These are phyloP conservation scores for Corythaeola cristata DNA, from an alignment of 2,113 vertebrate species.

Conservation along the genomic window DNA sequence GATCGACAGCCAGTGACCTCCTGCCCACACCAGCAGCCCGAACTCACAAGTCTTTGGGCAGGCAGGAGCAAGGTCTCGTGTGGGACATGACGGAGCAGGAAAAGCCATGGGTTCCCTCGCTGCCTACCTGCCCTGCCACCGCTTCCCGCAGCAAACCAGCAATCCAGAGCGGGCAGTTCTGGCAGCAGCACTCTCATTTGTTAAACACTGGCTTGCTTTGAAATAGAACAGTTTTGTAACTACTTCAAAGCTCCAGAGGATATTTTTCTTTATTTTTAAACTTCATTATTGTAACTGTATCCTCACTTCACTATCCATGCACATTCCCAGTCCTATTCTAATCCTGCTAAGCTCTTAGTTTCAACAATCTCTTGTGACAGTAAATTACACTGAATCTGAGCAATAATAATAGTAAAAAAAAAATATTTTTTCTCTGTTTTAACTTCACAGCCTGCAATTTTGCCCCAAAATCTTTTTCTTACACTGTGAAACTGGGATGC, in stretches of 20 bases:
- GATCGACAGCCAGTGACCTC: background rate
- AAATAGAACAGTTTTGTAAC: conserved; percentile 31
- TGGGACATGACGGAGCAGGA: background rate
- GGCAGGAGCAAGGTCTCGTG: background rate
- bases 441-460: background rate
- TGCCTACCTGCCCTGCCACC: background rate
- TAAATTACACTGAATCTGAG: background rate
- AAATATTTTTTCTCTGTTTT: background rate
- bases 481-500: background rate
- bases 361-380: background rate
- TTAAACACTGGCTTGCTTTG: background rate
- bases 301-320: background rate
- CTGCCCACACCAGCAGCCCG: background rate
- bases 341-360: conserved; percentile 10
- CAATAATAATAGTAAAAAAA: background rate
- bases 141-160: background rate
- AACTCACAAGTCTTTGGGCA: background rate
- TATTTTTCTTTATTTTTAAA: conserved; percentile 56
- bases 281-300: conserved; percentile 23
- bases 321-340: background rate
- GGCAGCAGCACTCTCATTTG: background rate
- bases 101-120: accelerated
- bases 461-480: background rate
- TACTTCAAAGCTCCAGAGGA: conserved; percentile 26
- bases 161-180: background rate